A percentile compares a stretch with the other conserved stretches of the same genome.
These are phyloP conservation scores for Panthera uncia DNA, from an alignment of 2,113 vertebrate species.

Conservation along the genomic window DNA sequence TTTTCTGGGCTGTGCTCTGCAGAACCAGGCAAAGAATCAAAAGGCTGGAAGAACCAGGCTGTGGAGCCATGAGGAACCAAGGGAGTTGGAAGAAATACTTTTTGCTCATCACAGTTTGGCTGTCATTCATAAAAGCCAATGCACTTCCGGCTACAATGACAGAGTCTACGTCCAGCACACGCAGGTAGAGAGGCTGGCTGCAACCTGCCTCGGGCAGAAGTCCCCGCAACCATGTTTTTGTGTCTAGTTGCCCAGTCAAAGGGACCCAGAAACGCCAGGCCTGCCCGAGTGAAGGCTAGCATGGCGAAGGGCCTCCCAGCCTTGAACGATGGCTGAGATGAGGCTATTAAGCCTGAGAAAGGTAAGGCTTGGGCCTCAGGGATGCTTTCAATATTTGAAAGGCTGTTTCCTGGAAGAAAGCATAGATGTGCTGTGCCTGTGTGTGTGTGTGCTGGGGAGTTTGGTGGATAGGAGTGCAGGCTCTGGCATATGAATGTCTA, in stretches of 20 bases:
- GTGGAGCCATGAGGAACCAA: rapidly evolving
- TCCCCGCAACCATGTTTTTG: rapidly evolving
- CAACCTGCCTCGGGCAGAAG: rapidly evolving
- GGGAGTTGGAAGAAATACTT: not conserved
- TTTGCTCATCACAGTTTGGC: rapidly evolving
- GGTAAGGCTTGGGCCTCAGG: not conserved
- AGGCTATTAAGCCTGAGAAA: too few relatives aligned
- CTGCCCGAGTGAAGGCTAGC: not conserved
- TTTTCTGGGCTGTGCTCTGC: not conserved
- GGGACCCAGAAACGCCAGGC: not conserved
- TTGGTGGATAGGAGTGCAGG: rapidly evolving
- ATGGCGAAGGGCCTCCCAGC: rapidly evolving
- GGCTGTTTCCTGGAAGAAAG: not conserved
- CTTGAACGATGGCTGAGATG: rapidly evolving
- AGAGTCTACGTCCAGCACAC: too few relatives aligned
- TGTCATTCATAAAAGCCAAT: rapidly evolving
- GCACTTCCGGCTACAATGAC: rapidly evolving
- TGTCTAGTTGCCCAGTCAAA: not conserved
- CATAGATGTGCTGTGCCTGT: rapidly evolving
- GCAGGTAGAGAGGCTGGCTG: not conserved
- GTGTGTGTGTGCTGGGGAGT: not conserved
- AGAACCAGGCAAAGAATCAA: not conserved
- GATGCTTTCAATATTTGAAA: not conserved
- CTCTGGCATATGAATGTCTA: not conserved
- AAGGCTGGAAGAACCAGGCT: not conserved